A percentile compares a stretch with the other conserved stretches of the same genome.
phyloP scores from a whole-genome alignment of 37 sponge, comb jelly and placozoan genomes.

The Crambe crambe region DNA sequence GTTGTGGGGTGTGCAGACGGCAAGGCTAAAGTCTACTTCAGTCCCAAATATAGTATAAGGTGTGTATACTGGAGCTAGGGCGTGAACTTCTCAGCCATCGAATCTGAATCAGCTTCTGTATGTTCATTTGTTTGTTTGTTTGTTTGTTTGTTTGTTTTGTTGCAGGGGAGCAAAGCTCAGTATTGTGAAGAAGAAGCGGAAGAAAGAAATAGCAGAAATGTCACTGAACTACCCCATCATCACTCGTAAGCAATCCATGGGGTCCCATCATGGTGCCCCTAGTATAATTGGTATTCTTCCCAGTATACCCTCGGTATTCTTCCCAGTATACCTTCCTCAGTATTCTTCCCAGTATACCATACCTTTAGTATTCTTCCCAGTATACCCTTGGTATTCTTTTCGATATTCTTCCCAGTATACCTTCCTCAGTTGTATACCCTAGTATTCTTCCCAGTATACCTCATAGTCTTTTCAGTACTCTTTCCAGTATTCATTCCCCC shows the following conservation, averaged over 20 bases:
- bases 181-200: conserved; percentile 57
- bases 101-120: no score
- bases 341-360: background rate
- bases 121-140: no score
- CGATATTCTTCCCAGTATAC: background rate
- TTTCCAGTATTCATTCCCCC: conserved; percentile 1
- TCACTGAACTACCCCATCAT: conserved; percentile 27
- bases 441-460: background rate
- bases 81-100: no score
- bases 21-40: conserved; percentile 67
- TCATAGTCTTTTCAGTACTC: background rate
- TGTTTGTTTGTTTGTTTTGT: background rate
- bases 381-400: background rate
- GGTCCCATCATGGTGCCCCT: background rate
- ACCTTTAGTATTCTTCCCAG: background rate
- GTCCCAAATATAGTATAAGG: conserved; percentile 72
- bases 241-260: conserved; percentile 31
- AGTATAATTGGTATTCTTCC: background rate
- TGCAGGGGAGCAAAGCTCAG: conserved; percentile 75
- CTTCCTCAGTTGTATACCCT: background rate
- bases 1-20: conserved; percentile 85
- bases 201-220: conserved; percentile 23
- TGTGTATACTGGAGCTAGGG: conserved; percentile 6
- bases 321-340: background rate
- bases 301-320: background rate